Evolutionary conservation across 2,888 invertebrate species (phyloP).

Genomic region (Diarsia mendica): DNA sequence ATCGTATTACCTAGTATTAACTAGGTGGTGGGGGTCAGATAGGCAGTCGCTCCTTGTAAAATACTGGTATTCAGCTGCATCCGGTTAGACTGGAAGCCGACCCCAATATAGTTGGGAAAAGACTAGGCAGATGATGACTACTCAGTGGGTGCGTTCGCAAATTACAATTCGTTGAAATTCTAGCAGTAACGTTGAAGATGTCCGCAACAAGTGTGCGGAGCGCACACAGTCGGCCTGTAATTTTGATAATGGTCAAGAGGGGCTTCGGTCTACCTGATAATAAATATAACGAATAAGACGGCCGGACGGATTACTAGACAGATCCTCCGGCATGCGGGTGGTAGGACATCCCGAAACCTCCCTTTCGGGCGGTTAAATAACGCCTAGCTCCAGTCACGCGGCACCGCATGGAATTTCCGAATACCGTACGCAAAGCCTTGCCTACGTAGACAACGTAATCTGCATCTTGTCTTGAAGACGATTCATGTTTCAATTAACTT

Average conservation of each 20-base stretch:
- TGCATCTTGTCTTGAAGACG: slow-evolving; percentile 8
- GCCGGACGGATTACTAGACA: slow-evolving; percentile 27
- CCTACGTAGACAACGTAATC: slow-evolving; percentile 15
- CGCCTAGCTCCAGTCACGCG: slow-evolving; percentile 9
- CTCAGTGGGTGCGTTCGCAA: slow-evolving; percentile 20
- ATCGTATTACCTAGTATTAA: too few relatives aligned
- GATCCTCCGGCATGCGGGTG: slow-evolving; percentile 34
- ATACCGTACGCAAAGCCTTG: slow-evolving; percentile 26
- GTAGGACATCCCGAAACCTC: slow-evolving; percentile 52
- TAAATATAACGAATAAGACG: slow-evolving; percentile 71
- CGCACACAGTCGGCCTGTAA: slow-evolving; percentile 71
- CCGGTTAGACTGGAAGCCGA: too few relatives aligned
- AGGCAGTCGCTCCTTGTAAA: too few relatives aligned
- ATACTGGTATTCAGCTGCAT: too few relatives aligned
- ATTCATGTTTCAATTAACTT: slow-evolving; percentile 24
- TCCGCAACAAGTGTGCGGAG: slow-evolving; percentile 69
- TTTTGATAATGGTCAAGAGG: slow-evolving; percentile 81
- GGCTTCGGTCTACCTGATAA: slow-evolving; percentile 75
- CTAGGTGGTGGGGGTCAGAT: too few relatives aligned
- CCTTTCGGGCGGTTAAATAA: slow-evolving; percentile 53
- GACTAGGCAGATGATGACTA: too few relatives aligned
- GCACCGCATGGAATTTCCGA: slow-evolving; percentile 22
- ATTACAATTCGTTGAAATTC: slow-evolving; percentile 66
- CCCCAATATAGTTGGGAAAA: too few relatives aligned
- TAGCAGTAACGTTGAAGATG: slow-evolving; percentile 58